phyloP scores from a whole-genome alignment of 53 echinoderm and acorn worm species.

The Holothuria scabra region DNA sequence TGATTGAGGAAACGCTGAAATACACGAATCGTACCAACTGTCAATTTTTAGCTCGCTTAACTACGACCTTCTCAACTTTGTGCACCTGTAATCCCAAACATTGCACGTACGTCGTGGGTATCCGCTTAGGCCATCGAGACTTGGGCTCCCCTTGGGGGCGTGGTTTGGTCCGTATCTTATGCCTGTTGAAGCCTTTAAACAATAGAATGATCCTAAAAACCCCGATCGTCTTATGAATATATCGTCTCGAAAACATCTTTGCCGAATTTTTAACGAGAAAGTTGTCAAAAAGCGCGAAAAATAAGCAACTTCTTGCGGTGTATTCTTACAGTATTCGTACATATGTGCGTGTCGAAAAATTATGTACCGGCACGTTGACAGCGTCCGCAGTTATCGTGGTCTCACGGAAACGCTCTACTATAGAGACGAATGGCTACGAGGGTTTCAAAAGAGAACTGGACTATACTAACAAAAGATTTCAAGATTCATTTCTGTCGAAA shows the following conservation, averaged over 20 bases:
- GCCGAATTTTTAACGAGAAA: constrained; percentile 5
- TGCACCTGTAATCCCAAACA: constrained; percentile 45
- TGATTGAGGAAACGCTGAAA: constrained; percentile 46
- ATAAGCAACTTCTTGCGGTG: not conserved
- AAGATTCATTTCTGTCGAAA: not conserved
- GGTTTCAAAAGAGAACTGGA: not conserved
- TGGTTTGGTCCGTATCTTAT: constrained; percentile 21
- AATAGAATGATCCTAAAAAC: constrained; percentile 10
- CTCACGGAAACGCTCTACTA: not conserved
- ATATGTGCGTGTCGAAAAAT: constrained; percentile 12
- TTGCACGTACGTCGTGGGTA: constrained; percentile 8
- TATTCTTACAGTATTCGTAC: not conserved
- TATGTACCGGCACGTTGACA: constrained; percentile 35
- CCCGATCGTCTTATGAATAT: constrained; percentile 24
- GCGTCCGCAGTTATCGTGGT: not conserved
- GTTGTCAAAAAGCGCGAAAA: constrained; percentile 6
- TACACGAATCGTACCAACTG: constrained; percentile 37
- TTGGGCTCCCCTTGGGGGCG: constrained; percentile 38
- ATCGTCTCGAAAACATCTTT: too few relatives aligned
- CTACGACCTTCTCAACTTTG: constrained; percentile 11
- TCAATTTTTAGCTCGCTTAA: constrained; percentile 9
- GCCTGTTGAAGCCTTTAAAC: constrained; percentile 16
- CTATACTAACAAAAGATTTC: not conserved
- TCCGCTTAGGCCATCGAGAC: constrained; percentile 22
- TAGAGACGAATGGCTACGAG: not conserved